Conservation (phyloP, 2,888 invertebrate genomes). For the Eupithecia abbreviata region DNA sequence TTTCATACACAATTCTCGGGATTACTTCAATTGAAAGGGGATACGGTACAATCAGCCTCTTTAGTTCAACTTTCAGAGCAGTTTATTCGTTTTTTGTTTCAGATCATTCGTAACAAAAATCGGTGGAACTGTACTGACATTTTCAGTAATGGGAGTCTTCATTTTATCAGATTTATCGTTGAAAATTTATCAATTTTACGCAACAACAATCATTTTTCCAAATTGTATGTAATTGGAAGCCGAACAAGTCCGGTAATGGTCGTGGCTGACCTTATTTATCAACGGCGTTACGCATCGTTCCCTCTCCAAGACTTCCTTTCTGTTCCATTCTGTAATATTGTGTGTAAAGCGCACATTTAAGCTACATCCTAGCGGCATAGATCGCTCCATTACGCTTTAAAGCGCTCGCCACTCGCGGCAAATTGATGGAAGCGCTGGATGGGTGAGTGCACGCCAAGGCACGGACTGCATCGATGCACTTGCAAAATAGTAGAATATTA, state of each 20-base stretch:
- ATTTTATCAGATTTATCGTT: background rate
- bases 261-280: background rate
- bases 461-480: conserved; percentile 12
- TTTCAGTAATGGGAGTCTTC: background rate
- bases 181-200: background rate
- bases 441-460: conserved; percentile 23
- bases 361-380: conserved; percentile 29
- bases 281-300: background rate
- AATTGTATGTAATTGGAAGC: conserved; percentile 1
- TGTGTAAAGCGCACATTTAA: conserved; percentile 30
- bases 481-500: background rate
- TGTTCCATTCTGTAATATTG: conserved; percentile 12
- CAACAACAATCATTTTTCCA: background rate
- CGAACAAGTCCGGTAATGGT: background rate
- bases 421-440: conserved; percentile 42
- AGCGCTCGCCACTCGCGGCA: conserved; percentile 38
- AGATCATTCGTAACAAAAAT: background rate
- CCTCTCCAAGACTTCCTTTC: conserved; percentile 2
- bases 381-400: conserved; percentile 38
- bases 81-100: background rate
- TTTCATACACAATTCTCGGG: background rate
- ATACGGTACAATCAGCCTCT: background rate
- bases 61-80: background rate
- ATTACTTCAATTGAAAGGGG: background rate
- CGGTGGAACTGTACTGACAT: background rate